phyloP scores from a whole-genome alignment of 2,888 invertebrate genomes.

The Acrobasis suavella region DNA sequence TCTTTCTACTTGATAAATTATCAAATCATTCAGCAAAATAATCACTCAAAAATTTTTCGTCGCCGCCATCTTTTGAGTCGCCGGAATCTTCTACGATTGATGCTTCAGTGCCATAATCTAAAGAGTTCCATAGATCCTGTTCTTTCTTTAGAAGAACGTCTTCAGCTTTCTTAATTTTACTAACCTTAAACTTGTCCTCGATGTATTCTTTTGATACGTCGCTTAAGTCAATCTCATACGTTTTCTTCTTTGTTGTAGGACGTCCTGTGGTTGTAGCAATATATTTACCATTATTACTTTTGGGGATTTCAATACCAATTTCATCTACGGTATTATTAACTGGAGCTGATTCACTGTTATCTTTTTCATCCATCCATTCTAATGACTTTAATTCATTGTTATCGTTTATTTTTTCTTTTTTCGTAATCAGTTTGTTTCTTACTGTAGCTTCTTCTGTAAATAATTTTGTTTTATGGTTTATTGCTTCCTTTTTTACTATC shows the following conservation, averaged over 20 bases:
- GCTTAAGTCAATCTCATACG: constrained; percentile 39
- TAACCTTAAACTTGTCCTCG: constrained; percentile 33
- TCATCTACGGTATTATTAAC: constrained; percentile 23
- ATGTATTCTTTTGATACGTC: constrained; percentile 42
- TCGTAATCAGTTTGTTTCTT: neutral
- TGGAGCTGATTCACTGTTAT: constrained; percentile 41
- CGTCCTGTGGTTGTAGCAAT: constrained; percentile 23
- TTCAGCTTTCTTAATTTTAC: constrained; percentile 36
- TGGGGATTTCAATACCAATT: neutral
- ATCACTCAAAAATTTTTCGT: constrained; percentile 11
- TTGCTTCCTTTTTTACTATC: constrained; percentile 6
- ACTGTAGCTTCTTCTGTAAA: neutral
- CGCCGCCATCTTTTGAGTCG: constrained; percentile 43
- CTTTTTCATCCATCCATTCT: constrained; percentile 51
- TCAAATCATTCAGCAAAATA: constrained; percentile 5
- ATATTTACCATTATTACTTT: neutral
- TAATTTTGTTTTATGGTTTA: neutral
- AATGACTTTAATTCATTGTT: constrained; percentile 24
- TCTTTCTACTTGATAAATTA: neutral
- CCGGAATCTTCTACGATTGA: constrained; percentile 41
- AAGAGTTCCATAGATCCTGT: constrained; percentile 55
- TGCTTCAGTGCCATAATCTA: constrained; percentile 60
- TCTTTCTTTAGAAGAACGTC: constrained; percentile 52
- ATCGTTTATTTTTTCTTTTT: constrained; percentile 18
- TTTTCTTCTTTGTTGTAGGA: constrained; percentile 19